Percentiles rank a stretch among this genome's conserved stretches.
These are phyloP conservation scores for Spheniscus mendiculus DNA, from an alignment of 2,113 vertebrate genomes.

Conservation along the genomic window DNA sequence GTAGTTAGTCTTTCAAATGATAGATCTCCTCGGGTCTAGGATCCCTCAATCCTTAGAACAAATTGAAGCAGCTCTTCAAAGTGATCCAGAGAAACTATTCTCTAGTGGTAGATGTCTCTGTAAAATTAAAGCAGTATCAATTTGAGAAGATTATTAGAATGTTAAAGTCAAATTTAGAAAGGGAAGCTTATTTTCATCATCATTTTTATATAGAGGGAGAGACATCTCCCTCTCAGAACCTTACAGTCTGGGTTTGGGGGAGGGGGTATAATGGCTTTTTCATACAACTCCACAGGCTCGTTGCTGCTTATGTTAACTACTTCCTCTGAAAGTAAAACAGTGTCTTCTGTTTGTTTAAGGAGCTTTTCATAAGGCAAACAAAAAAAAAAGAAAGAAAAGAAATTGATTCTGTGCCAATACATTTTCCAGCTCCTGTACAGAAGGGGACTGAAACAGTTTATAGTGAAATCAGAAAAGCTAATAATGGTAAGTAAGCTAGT, in stretches of 20 bases:
- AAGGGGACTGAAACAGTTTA: conserved; percentile 80
- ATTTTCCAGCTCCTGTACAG: conserved; percentile 76
- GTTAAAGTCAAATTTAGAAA: not conserved
- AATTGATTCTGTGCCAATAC: conserved; percentile 68
- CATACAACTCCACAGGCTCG: not conserved
- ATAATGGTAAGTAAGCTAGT: conserved; percentile 74
- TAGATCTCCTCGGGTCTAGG: not conserved
- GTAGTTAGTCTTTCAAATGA: not conserved
- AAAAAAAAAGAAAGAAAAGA: not conserved
- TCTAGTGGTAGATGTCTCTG: not conserved
- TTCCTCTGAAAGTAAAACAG: conserved; percentile 6
- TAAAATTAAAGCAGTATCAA: not conserved
- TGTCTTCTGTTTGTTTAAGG: conserved; percentile 37
- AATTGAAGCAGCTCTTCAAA: not conserved
- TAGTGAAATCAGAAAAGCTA: conserved; percentile 80
- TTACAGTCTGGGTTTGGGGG: not conserved
- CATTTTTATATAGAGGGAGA: not conserved
- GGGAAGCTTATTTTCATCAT: not conserved
- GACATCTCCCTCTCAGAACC: not conserved
- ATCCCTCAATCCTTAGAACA: not conserved
- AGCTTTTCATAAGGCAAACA: conserved; percentile 1
- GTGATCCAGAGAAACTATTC: not conserved
- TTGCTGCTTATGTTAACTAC: not conserved
- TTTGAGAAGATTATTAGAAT: not conserved
- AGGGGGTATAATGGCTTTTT: not conserved